Conservation (phyloP, 2,797 vertebrate species). For the Babyrousa celebensis region DNA sequence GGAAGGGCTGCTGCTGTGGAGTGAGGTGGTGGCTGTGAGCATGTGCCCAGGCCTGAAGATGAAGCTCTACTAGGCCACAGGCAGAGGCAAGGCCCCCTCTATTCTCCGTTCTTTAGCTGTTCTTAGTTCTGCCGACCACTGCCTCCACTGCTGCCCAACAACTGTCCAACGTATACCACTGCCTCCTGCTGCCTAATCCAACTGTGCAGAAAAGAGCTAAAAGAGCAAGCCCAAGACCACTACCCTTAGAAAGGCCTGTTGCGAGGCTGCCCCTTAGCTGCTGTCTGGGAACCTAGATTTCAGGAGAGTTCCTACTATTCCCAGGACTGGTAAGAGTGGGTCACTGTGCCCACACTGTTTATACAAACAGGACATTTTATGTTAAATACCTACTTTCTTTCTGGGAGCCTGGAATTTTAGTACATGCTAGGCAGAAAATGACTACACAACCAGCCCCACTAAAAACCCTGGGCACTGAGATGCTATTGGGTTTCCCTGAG, state of each 20-base stretch:
- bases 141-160: neutral
- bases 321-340: neutral
- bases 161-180: neutral
- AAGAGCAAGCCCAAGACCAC: neutral
- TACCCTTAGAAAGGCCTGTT: neutral
- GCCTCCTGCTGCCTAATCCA: neutral
- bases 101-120: neutral
- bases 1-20: constrained; percentile 98
- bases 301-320: neutral
- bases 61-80: constrained; percentile 94
- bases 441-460: neutral
- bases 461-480: neutral
- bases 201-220: neutral
- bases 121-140: neutral
- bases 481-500: neutral
- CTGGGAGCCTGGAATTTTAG: neutral
- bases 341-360: neutral
- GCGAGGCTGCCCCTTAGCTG: neutral
- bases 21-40: constrained; percentile 96
- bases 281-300: neutral
- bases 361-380: neutral
- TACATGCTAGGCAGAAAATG: neutral
- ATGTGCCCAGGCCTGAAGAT: constrained; percentile 95
- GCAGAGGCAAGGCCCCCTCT: constrained; percentile 94
- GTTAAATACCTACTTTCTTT: neutral